Evolutionary conservation across 1,140 invertebrate genomes (phyloP), one percentile per base, ranked within the genome.

Genomic region (Antheraea mylitta): DNA sequence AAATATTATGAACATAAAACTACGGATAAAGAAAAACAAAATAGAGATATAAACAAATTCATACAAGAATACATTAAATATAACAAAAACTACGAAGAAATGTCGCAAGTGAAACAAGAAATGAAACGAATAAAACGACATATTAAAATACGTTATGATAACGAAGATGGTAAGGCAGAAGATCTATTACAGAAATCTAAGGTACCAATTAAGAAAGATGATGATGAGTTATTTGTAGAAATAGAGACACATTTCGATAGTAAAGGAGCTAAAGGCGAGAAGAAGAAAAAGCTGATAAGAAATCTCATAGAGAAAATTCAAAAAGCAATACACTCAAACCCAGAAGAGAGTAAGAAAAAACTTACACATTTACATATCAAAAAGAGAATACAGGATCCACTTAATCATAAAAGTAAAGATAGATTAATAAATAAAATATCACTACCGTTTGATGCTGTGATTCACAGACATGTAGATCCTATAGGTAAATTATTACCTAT

Each of bases 201-300:
- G 45, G 45, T 6, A 53, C 45, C 45, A 1, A 71, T 22, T 13
- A 80, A 82, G 45, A 72, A 68, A 42, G 71, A 81, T n/a, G 79
- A 87, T 10, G 82, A 89, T 59, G 86, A 91, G 63, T 61, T 91
- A 10, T 89, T 81, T 37, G 85, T 91, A 22, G 89, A 91, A 90
- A 90, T 91, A 13, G 86, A 91, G 80, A 91, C 87, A 18, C 86
- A 91, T 75, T 90, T 89, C 61, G 80, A 89, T 67, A 82, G 83
- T 18, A 86, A 83, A 71, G 86, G 83, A 0, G 65, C 80, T 37
- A 85, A 85, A 73, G 86, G 86, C 5, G 83, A 86, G 58, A 88
- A 82, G 30, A 87, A 85, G 73, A 86, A 89, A 48, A 86, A 90
- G 71, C 22, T 91, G 9, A 81, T 91, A 7, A 81, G 66, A 68